These are phyloP conservation scores for Euura saliciscinereae DNA, from an alignment of 1,140 invertebrate species.

Conservation along the genomic window DNA sequence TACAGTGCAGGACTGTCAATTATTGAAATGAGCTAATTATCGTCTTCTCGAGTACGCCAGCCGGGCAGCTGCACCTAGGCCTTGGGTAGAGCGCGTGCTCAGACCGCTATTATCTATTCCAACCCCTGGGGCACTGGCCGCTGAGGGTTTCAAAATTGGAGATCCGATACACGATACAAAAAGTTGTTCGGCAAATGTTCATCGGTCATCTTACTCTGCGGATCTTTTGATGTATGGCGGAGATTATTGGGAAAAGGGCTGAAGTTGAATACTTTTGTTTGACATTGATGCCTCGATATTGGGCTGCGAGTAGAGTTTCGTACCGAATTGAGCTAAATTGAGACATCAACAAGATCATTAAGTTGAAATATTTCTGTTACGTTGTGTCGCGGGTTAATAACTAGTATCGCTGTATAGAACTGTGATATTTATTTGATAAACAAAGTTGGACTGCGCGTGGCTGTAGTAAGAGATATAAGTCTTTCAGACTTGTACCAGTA, in stretches of 20 bases:
- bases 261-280: too few relatives aligned
- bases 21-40: constrained; percentile 7
- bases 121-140: not conserved
- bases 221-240: too few relatives aligned
- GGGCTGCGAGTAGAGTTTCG: not conserved
- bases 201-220: too few relatives aligned
- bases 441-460: constrained; percentile 45
- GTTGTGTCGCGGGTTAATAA: constrained; percentile 11
- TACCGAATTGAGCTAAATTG: not conserved
- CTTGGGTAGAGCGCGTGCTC: not conserved
- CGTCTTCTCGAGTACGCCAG: not conserved
- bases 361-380: constrained; percentile 9
- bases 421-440: constrained; percentile 53
- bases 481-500: constrained; percentile 50
- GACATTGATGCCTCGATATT: too few relatives aligned
- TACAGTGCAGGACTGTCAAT: constrained; percentile 3
- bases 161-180: not conserved
- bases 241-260: too few relatives aligned
- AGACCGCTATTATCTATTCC: not conserved
- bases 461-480: constrained; percentile 27
- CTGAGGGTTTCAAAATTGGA: not conserved
- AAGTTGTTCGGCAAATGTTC: not conserved
- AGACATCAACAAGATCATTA: constrained; percentile 14
- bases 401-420: not conserved
- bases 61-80: not conserved